These are phyloP conservation scores for Papio anubis DNA, from an alignment of 2,113 vertebrate genomes.

Conservation along the genomic window DNA sequence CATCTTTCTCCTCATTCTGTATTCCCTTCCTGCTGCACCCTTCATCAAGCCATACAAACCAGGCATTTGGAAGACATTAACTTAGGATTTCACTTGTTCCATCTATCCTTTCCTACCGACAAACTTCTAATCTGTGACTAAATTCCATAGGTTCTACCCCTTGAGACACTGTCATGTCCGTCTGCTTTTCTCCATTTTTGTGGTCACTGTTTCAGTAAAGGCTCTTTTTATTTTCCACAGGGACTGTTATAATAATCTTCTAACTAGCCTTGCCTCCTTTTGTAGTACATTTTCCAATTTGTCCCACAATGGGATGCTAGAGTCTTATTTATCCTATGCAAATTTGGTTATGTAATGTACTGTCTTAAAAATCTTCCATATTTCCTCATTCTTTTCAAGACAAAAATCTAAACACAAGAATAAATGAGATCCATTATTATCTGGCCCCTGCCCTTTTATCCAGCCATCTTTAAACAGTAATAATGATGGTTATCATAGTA, in stretches of 20 bases:
- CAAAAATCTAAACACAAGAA: not conserved
- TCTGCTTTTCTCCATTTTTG: not conserved
- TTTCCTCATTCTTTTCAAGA: conserved; percentile 27
- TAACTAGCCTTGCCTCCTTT: not conserved
- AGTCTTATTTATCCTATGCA: not conserved
- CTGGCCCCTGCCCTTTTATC: not conserved
- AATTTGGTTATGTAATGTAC: not conserved
- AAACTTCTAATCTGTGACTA: not conserved
- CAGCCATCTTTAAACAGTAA: not conserved
- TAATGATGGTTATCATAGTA: not conserved
- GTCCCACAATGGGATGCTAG: not conserved
- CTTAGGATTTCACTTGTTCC: not conserved
- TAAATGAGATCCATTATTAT: not conserved
- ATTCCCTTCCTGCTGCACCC: not conserved
- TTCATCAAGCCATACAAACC: not conserved
- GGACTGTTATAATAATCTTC: not conserved
- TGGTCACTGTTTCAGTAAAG: not conserved
- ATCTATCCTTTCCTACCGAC: not conserved
- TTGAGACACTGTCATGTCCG: not conserved
- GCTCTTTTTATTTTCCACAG: not conserved
- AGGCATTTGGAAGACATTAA: not conserved
- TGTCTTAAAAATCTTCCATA: not conserved
- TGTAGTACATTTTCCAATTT: not conserved
- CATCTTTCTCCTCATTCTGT: not conserved
- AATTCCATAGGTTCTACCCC: not conserved